A percentile compares a stretch with the other conserved stretches of the same genome.
Conservation (phyloP, 2,797 vertebrate genomes). For the Falco rusticolus region DNA sequence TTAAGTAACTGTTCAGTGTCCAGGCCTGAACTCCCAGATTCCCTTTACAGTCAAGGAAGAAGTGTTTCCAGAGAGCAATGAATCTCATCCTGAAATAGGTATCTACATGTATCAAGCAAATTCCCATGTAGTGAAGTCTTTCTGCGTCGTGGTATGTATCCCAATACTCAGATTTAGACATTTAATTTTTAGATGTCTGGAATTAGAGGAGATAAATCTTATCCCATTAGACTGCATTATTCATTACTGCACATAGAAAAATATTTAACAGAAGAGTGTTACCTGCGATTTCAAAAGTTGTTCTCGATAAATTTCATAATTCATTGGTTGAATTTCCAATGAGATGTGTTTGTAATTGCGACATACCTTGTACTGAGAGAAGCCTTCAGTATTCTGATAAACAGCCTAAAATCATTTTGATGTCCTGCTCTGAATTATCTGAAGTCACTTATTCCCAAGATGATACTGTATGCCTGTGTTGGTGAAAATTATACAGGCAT, state of each 20-base stretch:
- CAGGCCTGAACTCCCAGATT: background rate
- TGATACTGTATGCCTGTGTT: background rate
- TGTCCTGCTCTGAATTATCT: background rate
- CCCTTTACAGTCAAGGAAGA: background rate
- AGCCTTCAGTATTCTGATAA: background rate
- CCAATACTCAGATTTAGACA: background rate
- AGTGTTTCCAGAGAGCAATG: background rate
- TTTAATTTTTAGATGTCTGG: background rate
- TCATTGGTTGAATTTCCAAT: background rate
- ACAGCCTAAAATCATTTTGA: background rate
- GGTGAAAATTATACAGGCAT: background rate
- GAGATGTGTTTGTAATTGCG: background rate
- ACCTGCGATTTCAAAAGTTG: background rate
- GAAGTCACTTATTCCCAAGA: background rate
- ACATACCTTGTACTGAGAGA: background rate
- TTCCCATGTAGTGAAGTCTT: background rate
- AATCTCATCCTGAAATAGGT: background rate
- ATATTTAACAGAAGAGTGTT: background rate
- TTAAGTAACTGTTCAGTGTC: background rate
- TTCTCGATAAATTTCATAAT: background rate
- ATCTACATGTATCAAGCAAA: background rate
- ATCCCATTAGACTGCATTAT: background rate
- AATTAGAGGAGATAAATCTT: background rate
- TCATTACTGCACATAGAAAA: background rate
- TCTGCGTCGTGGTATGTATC: background rate